phyloP scores from a whole-genome alignment of 2,888 invertebrate genomes.

The Polyommatus iphigenia region DNA sequence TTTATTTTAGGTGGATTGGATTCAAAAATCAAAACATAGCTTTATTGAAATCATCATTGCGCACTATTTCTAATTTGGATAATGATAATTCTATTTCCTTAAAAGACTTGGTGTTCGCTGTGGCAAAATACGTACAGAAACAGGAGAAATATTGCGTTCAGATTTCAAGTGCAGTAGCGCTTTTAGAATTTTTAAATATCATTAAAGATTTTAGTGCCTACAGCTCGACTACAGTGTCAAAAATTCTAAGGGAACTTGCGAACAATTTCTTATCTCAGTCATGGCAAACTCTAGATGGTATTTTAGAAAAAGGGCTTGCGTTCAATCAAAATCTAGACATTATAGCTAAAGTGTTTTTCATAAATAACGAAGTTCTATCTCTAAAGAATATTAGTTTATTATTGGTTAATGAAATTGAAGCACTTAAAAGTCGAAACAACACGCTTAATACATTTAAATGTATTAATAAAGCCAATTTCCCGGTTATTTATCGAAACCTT shows the following conservation, averaged over 20 bases:
- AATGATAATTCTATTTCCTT: slow-evolving; percentile 54
- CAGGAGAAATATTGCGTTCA: slow-evolving; percentile 76
- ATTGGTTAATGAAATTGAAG: slow-evolving; percentile 78
- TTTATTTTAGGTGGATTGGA: slow-evolving; percentile 83
- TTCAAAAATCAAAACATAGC: slow-evolving; percentile 73
- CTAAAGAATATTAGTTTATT: slow-evolving; percentile 79
- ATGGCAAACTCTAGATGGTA: slow-evolving; percentile 85
- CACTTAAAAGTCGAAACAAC: slow-evolving; percentile 80
- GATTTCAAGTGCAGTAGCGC: slow-evolving; percentile 76
- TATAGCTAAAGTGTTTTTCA: slow-evolving; percentile 83
- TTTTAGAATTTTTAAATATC: slow-evolving; percentile 76
- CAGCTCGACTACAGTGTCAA: slow-evolving; percentile 52
- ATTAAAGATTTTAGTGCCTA: slow-evolving; percentile 69
- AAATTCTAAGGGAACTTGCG: slow-evolving; percentile 67
- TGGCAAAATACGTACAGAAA: slow-evolving; percentile 62
- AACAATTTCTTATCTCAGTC: slow-evolving; percentile 80
- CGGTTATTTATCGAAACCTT: slow-evolving; percentile 83
- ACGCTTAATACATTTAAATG: slow-evolving; percentile 81
- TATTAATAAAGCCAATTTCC: slow-evolving; percentile 84
- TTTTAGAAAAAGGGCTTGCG: slow-evolving; percentile 82
- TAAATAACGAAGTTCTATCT: slow-evolving; percentile 78
- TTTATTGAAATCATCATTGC: slow-evolving; percentile 62
- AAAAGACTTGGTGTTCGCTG: slow-evolving; percentile 62
- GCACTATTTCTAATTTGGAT: slow-evolving; percentile 58
- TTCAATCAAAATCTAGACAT: slow-evolving; percentile 83